These are phyloP conservation scores for Lathamus discolor DNA, from an alignment of 2,113 vertebrate genomes.

Conservation along the genomic window DNA sequence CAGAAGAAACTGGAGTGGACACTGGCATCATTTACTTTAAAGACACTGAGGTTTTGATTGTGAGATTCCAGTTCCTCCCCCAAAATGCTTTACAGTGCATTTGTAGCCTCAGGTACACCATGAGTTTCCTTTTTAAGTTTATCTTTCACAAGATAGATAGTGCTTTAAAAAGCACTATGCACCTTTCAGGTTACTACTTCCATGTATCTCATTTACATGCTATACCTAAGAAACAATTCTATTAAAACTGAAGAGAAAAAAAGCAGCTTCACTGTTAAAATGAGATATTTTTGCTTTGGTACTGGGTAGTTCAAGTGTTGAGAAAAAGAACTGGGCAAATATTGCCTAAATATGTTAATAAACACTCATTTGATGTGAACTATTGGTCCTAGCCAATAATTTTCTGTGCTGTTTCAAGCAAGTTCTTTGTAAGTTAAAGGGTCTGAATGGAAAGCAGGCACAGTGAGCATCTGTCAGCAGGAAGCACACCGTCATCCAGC, in stretches of 20 bases:
- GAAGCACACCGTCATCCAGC: neutral
- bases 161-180: neutral
- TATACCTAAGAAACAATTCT: neutral
- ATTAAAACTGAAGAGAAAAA: neutral
- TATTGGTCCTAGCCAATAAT: neutral
- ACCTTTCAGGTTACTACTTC: neutral
- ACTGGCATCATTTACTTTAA: neutral
- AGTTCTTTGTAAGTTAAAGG: neutral
- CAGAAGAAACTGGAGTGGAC: neutral
- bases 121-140: neutral
- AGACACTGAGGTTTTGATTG: neutral
- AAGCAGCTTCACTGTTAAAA: neutral
- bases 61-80: neutral
- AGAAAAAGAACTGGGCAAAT: neutral
- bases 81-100: neutral
- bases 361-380: neutral
- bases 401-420: neutral
- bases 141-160: neutral
- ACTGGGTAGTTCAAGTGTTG: neutral
- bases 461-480: neutral
- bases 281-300: neutral
- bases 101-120: neutral
- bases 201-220: neutral
- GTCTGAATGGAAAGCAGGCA: neutral
- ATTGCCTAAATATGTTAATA: neutral